These are phyloP conservation scores for Drosophila grimshawi DNA, from an alignment of 1,140 invertebrate genomes.

Conservation along the genomic window DNA sequence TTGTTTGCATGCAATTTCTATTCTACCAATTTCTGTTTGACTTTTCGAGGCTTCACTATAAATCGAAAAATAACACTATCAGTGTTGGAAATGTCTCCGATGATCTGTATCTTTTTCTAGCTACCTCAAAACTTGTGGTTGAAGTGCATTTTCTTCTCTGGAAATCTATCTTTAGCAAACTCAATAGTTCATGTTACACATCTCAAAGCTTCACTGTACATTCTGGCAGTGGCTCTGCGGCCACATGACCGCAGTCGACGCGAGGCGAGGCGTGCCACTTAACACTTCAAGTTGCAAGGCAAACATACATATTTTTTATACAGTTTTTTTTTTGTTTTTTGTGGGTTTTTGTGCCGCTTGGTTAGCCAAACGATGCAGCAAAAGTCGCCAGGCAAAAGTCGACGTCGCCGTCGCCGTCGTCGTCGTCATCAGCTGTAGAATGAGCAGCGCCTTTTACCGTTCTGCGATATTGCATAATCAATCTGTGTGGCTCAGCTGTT, in stretches of 20 bases:
- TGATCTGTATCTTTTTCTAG: too few species aligned
- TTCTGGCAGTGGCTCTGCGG: background rate
- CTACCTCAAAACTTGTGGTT: too few species aligned
- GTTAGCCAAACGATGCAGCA: constrained; percentile 46
- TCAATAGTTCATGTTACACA: background rate
- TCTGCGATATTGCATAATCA: constrained; percentile 66
- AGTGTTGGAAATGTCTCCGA: too few species aligned
- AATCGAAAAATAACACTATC: too few species aligned
- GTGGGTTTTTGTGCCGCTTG: constrained; percentile 63
- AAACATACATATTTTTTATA: constrained; percentile 12
- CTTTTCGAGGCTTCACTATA: too few species aligned
- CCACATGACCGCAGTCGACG: constrained; percentile 10
- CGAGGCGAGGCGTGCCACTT: constrained; percentile 34
- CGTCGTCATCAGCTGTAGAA: constrained; percentile 18
- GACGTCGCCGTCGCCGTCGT: background rate
- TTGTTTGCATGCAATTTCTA: too few species aligned
- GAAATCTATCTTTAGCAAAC: too few species aligned
- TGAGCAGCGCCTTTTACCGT: constrained; percentile 59
- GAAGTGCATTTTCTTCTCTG: too few species aligned
- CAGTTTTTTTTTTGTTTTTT: constrained; percentile 11
- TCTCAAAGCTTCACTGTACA: constrained; percentile 13
- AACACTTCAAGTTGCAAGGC: constrained; percentile 32
- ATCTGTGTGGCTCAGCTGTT: constrained; percentile 32
- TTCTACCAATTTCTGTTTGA: too few species aligned
- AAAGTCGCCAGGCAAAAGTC: background rate